A percentile compares a stretch with the other conserved stretches of the same genome.
phyloP scores from a whole-genome alignment of 2,888 invertebrate species.

The Ectobius pallidus region DNA sequence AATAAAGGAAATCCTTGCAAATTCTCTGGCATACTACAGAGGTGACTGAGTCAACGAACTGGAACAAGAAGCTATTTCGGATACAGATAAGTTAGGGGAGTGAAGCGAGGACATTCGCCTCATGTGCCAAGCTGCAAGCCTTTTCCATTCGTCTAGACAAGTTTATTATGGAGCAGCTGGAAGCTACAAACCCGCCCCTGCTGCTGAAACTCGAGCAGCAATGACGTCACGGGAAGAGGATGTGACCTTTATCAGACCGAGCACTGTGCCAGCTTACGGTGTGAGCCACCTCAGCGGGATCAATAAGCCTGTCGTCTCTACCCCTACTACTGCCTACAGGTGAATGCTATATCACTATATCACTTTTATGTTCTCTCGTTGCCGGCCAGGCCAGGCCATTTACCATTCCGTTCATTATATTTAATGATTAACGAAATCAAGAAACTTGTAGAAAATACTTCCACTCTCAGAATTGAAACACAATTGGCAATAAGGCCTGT shows the following conservation, averaged over 20 bases:
- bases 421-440: too few species aligned
- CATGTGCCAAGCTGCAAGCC: not conserved
- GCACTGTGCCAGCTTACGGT: conserved; percentile 18
- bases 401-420: too few species aligned
- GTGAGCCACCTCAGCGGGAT: conserved; percentile 17
- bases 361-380: not conserved
- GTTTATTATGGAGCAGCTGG: conserved; percentile 8
- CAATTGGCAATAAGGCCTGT: too few species aligned
- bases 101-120: not conserved
- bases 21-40: too few species aligned
- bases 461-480: too few species aligned
- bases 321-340: too few species aligned
- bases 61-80: not conserved
- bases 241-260: conserved; percentile 31
- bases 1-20: too few species aligned
- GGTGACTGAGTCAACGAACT: conserved; percentile 16
- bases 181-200: not conserved
- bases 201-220: conserved; percentile 4
- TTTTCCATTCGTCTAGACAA: not conserved
- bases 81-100: too few species aligned
- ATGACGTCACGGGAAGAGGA: conserved; percentile 34
- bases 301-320: conserved; percentile 35
- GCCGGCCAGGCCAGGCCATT: too few species aligned
- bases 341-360: conserved; percentile 5
- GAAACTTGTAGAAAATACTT: too few species aligned